Percentiles rank a stretch among this genome's conserved stretches.
phyloP scores from a whole-genome alignment of 1,140 invertebrate species.

The Macrostomum lignano region DNA sequence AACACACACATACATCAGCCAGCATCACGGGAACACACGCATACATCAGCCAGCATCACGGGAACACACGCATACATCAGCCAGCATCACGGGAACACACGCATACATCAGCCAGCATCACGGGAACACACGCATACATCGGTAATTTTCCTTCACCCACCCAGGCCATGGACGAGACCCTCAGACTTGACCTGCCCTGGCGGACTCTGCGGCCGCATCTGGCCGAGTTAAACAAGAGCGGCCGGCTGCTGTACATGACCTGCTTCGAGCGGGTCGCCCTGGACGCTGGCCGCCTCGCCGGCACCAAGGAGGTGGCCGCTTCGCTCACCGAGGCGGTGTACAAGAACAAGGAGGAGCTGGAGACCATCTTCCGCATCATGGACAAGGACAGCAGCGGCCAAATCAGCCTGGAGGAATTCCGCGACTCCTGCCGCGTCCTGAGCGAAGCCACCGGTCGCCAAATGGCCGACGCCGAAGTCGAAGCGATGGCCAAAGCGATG shows the following conservation, averaged over 20 bases:
- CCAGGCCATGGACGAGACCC: constrained; percentile 40
- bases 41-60: too few relatives aligned
- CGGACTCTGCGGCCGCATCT: constrained; percentile 43
- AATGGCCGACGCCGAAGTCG: constrained; percentile 12
- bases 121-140: constrained; percentile 43
- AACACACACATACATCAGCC: too few relatives aligned
- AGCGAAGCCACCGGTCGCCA: constrained; percentile 11
- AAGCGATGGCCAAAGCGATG: constrained; percentile 33
- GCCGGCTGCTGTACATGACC: constrained; percentile 40
- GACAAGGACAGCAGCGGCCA: constrained; percentile 16
- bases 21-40: too few relatives aligned
- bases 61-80: too few relatives aligned
- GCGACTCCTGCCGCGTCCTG: constrained; percentile 43
- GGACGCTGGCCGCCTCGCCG: too few relatives aligned
- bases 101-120: too few relatives aligned
- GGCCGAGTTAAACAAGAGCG: constrained; percentile 34
- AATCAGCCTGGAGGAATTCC: constrained; percentile 60
- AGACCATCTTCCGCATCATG: not conserved
- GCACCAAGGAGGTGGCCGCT: too few relatives aligned
- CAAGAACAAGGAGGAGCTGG: constrained; percentile 48
- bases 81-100: too few relatives aligned
- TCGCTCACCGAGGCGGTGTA: constrained; percentile 53
- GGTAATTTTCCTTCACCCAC: constrained; percentile 24
- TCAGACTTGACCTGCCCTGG: constrained; percentile 48
- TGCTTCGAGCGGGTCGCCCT: constrained; percentile 33